phyloP scores from a whole-genome alignment of 2,113 vertebrate species.

The Varanus salvator region DNA sequence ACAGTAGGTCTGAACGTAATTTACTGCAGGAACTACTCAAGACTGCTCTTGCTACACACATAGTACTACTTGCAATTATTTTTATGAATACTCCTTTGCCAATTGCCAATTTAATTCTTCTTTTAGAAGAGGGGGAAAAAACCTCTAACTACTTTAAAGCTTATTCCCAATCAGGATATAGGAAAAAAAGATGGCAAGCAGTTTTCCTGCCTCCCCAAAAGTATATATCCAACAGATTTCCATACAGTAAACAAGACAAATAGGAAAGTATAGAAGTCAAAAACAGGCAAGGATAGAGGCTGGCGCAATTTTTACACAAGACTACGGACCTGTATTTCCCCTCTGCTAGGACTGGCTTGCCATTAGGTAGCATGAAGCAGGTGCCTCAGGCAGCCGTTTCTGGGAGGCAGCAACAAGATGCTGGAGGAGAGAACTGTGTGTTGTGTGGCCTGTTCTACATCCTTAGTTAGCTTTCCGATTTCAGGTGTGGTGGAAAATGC shows the following conservation, averaged over 20 bases:
- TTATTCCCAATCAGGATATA: constrained; percentile 49
- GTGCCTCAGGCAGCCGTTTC: too few species aligned
- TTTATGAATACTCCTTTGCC: constrained; percentile 58
- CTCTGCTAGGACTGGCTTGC: not conserved
- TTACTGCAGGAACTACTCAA: constrained; percentile 55
- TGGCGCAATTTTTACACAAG: not conserved
- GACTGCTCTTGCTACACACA: constrained; percentile 41
- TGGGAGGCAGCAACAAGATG: too few species aligned
- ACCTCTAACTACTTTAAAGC: constrained; percentile 31
- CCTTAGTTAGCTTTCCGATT: too few species aligned
- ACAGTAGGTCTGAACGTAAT: constrained; percentile 63
- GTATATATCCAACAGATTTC: not conserved
- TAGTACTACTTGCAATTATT: constrained; percentile 51
- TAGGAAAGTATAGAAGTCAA: not conserved
- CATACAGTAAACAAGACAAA: constrained; percentile 18
- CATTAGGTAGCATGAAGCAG: too few species aligned
- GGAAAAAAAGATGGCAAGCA: not conserved
- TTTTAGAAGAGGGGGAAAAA: not conserved
- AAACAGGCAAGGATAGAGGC: not conserved
- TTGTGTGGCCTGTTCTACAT: too few species aligned
- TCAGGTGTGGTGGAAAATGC: too few species aligned
- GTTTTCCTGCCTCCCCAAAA: not conserved
- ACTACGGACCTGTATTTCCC: not conserved
- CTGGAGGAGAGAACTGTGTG: too few species aligned
- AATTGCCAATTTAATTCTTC: constrained; percentile 35